These are phyloP conservation scores for Saccostrea echinata DNA, from an alignment of 1,140 invertebrate genomes.

Conservation along the genomic window DNA sequence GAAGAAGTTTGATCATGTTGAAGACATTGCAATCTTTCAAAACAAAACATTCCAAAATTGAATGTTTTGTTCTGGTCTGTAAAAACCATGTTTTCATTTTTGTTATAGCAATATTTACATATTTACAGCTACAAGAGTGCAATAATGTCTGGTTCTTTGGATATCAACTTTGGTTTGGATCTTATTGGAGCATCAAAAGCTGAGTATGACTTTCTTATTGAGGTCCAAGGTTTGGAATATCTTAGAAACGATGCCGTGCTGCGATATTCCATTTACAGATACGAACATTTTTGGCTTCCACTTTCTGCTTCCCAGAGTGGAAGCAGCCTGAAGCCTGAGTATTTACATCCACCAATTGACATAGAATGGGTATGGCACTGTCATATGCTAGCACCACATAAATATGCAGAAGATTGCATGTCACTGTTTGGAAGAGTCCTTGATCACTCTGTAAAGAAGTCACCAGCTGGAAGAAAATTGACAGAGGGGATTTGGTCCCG, in stretches of 20 bases:
- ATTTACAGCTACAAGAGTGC: not conserved
- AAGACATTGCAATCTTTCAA: no score
- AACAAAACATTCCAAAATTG: no score
- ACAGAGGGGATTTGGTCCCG: constrained; percentile 54
- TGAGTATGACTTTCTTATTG: constrained; percentile 1
- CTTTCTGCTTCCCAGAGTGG: not conserved
- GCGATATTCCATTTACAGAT: no score
- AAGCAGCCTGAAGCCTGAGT: not conserved
- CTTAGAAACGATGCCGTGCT: not conserved
- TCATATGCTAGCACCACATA: constrained; percentile 80
- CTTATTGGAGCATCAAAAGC: no score
- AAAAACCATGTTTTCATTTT: no score
- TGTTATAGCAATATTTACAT: no score
- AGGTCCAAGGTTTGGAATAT: constrained; percentile 12
- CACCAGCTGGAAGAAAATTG: constrained; percentile 33
- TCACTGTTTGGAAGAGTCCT: no score
- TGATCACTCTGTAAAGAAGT: constrained; percentile 66
- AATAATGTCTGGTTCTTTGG: not conserved
- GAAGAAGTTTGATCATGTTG: no score
- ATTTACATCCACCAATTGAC: no score
- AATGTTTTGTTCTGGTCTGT: no score
- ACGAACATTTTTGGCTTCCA: not conserved
- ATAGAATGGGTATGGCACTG: constrained; percentile 81
- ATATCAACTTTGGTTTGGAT: not conserved
- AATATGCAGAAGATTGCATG: no score